Percentiles rank a stretch among this genome's conserved stretches.
Evolutionary conservation across 1,140 invertebrate genomes (phyloP).

Genomic region (Phymorhynchus buccinoides): DNA sequence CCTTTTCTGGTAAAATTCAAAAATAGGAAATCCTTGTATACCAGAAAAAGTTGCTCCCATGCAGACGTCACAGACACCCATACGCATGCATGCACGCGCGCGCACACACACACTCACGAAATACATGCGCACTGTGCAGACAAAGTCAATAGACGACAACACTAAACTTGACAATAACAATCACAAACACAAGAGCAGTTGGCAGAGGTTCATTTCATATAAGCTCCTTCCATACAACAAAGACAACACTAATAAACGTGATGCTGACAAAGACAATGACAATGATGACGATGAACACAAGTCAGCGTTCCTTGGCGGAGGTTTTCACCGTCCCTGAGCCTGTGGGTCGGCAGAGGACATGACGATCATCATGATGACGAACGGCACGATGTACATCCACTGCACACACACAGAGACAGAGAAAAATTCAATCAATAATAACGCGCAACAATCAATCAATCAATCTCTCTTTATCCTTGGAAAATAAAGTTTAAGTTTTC

Average conservation of each 20-base stretch:
- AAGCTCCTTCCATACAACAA: neutral
- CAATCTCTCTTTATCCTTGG: neutral
- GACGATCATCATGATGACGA: constrained; percentile 87
- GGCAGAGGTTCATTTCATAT: no score
- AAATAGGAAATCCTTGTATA: no score
- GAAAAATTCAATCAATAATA: neutral
- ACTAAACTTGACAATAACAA: neutral
- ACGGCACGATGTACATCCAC: constrained; percentile 97
- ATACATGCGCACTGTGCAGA: neutral
- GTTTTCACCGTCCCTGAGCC: constrained; percentile 72
- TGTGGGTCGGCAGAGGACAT: constrained; percentile 87
- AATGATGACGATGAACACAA: neutral
- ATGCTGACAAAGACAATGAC: neutral
- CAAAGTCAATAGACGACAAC: no score
- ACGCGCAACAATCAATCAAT: neutral
- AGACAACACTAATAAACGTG: neutral
- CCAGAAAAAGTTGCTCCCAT: no score
- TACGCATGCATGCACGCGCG: neutral
- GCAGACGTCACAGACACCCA: neutral
- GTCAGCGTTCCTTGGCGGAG: no score
- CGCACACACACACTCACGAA: no score
- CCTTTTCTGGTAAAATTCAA: no score
- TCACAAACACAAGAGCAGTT: neutral
- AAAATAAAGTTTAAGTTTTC: no score
- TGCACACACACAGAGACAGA: constrained; percentile 72